Base-by-base conservation (phyloP, 2,888 invertebrate genomes). In the Crioceris asparagi region DNA sequence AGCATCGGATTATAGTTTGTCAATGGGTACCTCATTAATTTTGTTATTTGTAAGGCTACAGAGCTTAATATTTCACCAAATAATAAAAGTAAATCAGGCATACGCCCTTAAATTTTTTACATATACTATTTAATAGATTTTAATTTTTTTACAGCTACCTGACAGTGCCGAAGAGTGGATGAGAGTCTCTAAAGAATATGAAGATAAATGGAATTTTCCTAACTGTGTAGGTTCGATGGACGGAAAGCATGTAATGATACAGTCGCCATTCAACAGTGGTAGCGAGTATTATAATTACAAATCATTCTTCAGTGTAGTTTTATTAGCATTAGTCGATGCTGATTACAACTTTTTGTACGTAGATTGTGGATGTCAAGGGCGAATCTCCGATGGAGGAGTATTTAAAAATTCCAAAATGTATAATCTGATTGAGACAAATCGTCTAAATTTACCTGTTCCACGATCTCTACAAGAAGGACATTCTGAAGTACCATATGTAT, bases 301-400 rank as follows among this genome's bases (percentile, higher is more conserved):
- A 52, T 39, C 23, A 1, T 42, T 42, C 41, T 55, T 55, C 39
- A 60, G 56, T 42, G 51, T 59, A 26, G 59, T 64, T 3, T 43
- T 65, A 30, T 46, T 62, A 33, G 16, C 11, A 12, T 17, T 31
- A 17, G 18, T 4, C 10, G 30, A 15, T 14, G 17, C 17, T 15
- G 3, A 32, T 12, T 32, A 12, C 14, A 32, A 32, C 11, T 19
- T 19, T 3, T 12, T 19, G 3, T 32, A 32, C 14, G 11, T 32
- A 19, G 32, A 32, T 18, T 18, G 18, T 19, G 32, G 21, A 11
- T 32, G 14, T 14, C 18, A 32, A 11, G 32, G 32, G n/a, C 18
- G 32, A 19, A 32, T 32, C n/a, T 32, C 21, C 14, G 32, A 32
- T 19, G 18, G 32, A 32, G 18, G 32, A 4, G 15, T n/a, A 3